Evolutionary conservation across 2,888 invertebrate genomes (phyloP).

Genomic region (Mythimna lalbum): DNA sequence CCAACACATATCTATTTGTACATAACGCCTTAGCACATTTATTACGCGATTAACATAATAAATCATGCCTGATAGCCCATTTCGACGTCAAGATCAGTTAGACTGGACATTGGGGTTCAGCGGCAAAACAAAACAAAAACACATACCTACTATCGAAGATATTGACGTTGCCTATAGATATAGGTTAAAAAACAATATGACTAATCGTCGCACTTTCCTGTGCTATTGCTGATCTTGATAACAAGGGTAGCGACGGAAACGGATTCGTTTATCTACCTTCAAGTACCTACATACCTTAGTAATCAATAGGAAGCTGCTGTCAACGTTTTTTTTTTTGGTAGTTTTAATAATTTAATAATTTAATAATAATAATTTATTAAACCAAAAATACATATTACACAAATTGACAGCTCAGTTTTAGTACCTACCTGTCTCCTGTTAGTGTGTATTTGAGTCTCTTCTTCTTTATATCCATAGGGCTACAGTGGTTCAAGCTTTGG

Average conservation of each 20-base stretch:
- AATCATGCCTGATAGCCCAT: conserved; percentile 29
- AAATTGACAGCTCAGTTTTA: too few relatives aligned
- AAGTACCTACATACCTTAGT: neutral
- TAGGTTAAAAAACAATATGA: neutral
- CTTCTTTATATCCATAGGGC: neutral
- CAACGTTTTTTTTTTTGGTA: neutral
- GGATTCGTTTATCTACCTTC: conserved; percentile 6
- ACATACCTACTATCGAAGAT: neutral
- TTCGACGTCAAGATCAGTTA: conserved; percentile 3
- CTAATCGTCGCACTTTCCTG: neutral
- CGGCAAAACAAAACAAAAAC: neutral
- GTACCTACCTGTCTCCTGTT: neutral
- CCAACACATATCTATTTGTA: conserved; percentile 61
- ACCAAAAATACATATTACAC: too few relatives aligned
- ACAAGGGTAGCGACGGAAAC: neutral
- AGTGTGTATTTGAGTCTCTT: neutral
- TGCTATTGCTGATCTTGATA: conserved; percentile 5
- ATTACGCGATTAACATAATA: conserved; percentile 50
- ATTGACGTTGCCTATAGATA: neutral
- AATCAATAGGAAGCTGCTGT: neutral
- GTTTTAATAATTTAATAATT: too few relatives aligned
- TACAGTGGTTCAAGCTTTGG: neutral
- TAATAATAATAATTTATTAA: too few relatives aligned
- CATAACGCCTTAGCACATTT: conserved; percentile 58
- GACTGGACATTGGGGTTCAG: neutral